Base-by-base conservation (phyloP, 2,888 invertebrate species). In the Ctena decussata region DNA sequence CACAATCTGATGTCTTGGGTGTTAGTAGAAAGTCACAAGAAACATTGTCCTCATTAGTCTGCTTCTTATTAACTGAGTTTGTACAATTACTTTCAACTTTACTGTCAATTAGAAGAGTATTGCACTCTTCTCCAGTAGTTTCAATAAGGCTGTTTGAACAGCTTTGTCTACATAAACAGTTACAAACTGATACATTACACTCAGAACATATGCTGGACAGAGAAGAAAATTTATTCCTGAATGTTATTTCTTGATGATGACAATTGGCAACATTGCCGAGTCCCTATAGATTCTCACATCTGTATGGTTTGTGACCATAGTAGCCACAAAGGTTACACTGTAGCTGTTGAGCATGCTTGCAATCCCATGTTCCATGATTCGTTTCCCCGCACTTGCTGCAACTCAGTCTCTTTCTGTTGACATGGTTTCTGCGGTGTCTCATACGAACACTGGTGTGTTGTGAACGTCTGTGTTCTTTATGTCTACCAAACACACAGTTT, bases 231-330 rank as follows among this genome's bases (percentile, higher is more conserved):
- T n/a, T 65, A 35, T 65, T 65, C 1, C 11, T 30, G 27, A 57
- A 11, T 27, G 27, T 21, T 27, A 57, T n/a, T 35, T 15, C 27
- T 35, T 5, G 1, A 35, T 35, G 15, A 5, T 11, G 5, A 30
- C 27, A 11, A 65, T 1, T 65, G 65, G 65, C 65, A 65, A 18
- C 65, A 65, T 65, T 65, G 65, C 65, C 65, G 65, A 65, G 65
- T 65, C 30, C 65, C 65, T 65, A 65, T 35, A 35, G 65, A 12
- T 32, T 32, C 1, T 15, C 1, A 35, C 35, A 65, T 18, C 32
- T 32, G 5, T 18, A 3, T 12, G 65, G 15, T 65, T 35, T 65
- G 65, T 65, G 65, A 11, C 65, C 65, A 6, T 30, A 65, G 21
- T 21, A 65, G 1, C 35, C 32, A 65, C 65, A 65, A 32, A 35